Evolutionary conservation across 2,888 invertebrate species (phyloP), one percentile per base, ranked within the genome.

Genomic region (Sinelater perroti): DNA sequence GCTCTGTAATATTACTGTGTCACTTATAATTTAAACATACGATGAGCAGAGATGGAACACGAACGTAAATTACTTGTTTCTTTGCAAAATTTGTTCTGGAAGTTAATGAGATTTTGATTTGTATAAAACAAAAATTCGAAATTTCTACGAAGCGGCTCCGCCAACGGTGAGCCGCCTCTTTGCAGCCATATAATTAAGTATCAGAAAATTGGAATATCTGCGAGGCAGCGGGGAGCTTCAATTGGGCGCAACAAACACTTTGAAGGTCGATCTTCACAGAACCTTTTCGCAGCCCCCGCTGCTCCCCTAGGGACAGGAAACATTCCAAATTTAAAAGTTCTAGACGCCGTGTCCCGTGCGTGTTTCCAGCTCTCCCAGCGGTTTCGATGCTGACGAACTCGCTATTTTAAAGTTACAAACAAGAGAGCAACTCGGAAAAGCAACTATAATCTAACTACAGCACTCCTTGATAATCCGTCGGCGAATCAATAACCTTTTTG

Each of bases 261-360:
- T 38, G 20, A 31, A 45, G 45, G 46, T 33, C 44, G 38, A 33
- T 30, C 46, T 45, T 51, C 16, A 10, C 44, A 56, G 38, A 56
- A 45, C 38, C 51, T 51, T 45, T 45, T 45, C 46, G 31, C 50
- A 57, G 38, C 44, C 38, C 51, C 26, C 21, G 14, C 59, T 47
- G 54, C 44, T 50, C 47, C 65, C 56, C 62, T 13, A 14, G 62
- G 57, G 63, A 61, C 30, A 31, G 33, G 44, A 62, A 65, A 62
- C 63, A 66, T 64, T 65, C 65, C 63, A 65, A 66, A 64, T 66
- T 66, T 61, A 66, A 65, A 63, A 65, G 64, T 65, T 64, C 60
- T 30, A 49, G 63, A 56, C 60, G 42, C 51, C 56, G 36, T 45
- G 62, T 61, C 57, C 62, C 54, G 42, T 56, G 62, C 61, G 62